Evolutionary conservation across 2,888 invertebrate genomes (phyloP), one percentile per base, ranked within the genome.

Genomic region (Epirrita christyi): DNA sequence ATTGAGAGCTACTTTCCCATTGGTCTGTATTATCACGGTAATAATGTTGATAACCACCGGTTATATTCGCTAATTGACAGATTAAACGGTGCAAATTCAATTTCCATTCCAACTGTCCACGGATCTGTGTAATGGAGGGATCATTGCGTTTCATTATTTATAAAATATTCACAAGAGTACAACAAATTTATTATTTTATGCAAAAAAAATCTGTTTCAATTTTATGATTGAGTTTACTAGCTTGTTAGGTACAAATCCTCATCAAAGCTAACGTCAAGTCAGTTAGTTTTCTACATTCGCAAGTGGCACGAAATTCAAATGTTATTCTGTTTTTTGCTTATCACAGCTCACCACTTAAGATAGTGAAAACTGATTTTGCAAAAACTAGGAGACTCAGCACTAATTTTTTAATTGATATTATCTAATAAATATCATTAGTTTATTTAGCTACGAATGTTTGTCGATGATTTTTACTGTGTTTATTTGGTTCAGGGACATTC

Each of bases 51-150:
- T 43, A 45, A 42, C 48, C n/a, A 27, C 40, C 29, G 40, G 40
- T 54, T 46, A 48, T 46, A 4, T 21, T 44, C 49, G 28, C 38
- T 57, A 59, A 59, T 57, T 62, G 57, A 47, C 61, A 58, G 59
- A 54, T 57, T 59, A 57, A 21, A 21, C 38, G 49, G 55, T 46
- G 42, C 46, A 45, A 42, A 64, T 53, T 55, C 37, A 49, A 36
- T 43, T 61, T 47, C 42, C 59, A 61, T 55, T 58, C 48, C 34
- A 34, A 29, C 29, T 52, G 43, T 42, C 37, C 34, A 34, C 45
- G 40, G 34, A 36, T 29, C 14, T 15, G 29, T 36, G 29, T 52
- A 45, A 56, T 47, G 51, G 15, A 43, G 46, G 43, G 13, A 47
- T 57, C 58, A 49, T 44, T 45, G 53, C 40, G 34, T 49, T 54